Percentiles rank a stretch among this genome's conserved stretches.
Conservation (phyloP, 1,140 invertebrate species). For the Drosophila repleta region DNA sequence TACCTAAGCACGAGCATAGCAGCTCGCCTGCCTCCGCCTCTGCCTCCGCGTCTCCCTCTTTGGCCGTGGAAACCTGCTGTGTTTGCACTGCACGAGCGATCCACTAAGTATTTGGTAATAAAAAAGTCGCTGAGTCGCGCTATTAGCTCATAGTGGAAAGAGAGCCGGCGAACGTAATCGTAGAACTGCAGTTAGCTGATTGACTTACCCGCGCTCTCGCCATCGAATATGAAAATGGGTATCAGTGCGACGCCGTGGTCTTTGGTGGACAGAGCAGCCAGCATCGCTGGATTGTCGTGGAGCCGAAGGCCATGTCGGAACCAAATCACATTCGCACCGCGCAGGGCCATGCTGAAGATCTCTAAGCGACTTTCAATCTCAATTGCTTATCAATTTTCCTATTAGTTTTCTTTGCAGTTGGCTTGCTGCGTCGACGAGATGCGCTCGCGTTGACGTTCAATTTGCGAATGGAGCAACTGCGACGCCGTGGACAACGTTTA, state of each 20-base stretch:
- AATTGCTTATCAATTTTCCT: not conserved
- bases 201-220: constrained; percentile 87
- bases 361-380: not conserved
- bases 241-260: constrained; percentile 84
- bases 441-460: constrained; percentile 53
- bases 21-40: constrained; percentile 25
- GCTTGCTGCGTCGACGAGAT: constrained; percentile 34
- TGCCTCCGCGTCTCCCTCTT: not conserved
- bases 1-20: constrained; percentile 10
- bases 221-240: constrained; percentile 90
- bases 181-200: constrained; percentile 6
- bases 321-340: constrained; percentile 85
- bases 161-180: constrained; percentile 31
- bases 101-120: constrained; percentile 46
- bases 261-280: constrained; percentile 85
- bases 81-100: constrained; percentile 23
- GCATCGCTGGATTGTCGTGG: constrained; percentile 90
- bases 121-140: constrained; percentile 23
- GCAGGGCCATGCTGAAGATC: constrained; percentile 35
- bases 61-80: constrained; percentile 20
- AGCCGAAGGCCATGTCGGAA: constrained; percentile 90
- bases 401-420: not conserved
- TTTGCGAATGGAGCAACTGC: constrained; percentile 53
- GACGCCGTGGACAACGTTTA: constrained; percentile 13
- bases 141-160: constrained; percentile 52